These are phyloP conservation scores for Trididemnum nubilum DNA, from an alignment of 23 tunicate species.

Conservation along the genomic window DNA sequence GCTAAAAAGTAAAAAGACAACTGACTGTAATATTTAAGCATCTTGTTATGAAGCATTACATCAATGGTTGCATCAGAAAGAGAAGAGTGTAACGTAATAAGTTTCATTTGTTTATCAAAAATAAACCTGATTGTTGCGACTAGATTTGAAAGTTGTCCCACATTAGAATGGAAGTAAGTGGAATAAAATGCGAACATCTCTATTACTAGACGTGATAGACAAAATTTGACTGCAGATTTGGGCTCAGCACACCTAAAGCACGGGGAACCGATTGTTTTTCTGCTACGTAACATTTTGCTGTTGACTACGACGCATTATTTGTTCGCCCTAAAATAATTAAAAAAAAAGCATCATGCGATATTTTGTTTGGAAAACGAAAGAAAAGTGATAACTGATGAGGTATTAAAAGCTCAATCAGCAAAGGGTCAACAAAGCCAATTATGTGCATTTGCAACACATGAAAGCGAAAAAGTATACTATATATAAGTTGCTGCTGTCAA, in stretches of 20 bases:
- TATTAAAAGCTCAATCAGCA: too few relatives aligned
- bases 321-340: too few relatives aligned
- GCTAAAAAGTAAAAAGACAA: not conserved
- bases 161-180: not conserved
- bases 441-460: too few relatives aligned
- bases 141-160: not conserved
- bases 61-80: conserved; percentile 7
- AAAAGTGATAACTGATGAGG: too few relatives aligned
- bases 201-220: conserved; percentile 9
- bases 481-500: too few relatives aligned
- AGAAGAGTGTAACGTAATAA: conserved; percentile 3
- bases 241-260: conserved; percentile 13
- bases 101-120: not conserved
- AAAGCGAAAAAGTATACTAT: too few relatives aligned
- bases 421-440: too few relatives aligned
- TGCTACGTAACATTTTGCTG: conserved; percentile 11
- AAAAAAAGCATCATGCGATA: too few relatives aligned
- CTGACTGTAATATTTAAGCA: conserved; percentile 15
- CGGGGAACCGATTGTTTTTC: not conserved
- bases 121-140: conserved; percentile 10
- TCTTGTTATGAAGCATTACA: conserved; percentile 21
- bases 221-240: conserved; percentile 13
- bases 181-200: conserved; percentile 15
- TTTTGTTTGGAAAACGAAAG: too few relatives aligned
- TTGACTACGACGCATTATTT: too few relatives aligned